Conservation (phyloP, 1,140 invertebrate species). For the Drosophila setifemur region DNA sequence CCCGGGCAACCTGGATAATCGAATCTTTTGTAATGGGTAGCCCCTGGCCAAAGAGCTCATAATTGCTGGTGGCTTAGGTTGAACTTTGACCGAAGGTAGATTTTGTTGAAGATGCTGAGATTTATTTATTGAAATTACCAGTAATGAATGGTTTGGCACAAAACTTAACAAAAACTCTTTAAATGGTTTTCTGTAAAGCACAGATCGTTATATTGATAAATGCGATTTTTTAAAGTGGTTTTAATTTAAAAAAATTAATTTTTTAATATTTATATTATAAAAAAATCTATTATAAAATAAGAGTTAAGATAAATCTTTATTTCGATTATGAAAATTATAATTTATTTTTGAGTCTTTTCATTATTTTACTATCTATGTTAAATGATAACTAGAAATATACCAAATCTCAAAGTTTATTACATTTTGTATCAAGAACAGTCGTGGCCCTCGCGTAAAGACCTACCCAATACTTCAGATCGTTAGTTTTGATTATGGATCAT, state of each 20-base stretch:
- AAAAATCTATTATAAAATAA: no score
- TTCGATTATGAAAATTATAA: no score
- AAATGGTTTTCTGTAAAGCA: not conserved
- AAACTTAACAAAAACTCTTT: not conserved
- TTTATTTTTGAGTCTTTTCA: no score
- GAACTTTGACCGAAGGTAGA: slow-evolving; percentile 2
- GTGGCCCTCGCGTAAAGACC: no score
- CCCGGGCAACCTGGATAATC: not conserved
- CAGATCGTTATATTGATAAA: not conserved
- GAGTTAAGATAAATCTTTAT: no score
- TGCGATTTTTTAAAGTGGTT: not conserved
- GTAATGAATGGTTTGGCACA: not conserved
- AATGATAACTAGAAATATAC: no score
- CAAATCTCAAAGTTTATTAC: no score
- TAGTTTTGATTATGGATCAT: no score
- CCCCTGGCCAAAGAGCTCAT: not conserved
- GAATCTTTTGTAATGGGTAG: not conserved
- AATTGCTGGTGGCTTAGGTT: slow-evolving; percentile 1
- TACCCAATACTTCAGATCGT: no score
- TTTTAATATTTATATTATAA: slow-evolving; percentile 14
- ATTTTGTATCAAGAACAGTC: no score
- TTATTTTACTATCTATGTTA: no score
- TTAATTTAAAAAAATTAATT: slow-evolving; percentile 35
- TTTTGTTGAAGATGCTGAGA: not conserved
- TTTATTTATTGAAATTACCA: not conserved